Percentiles rank a stretch among this genome's conserved stretches.
Conservation (phyloP, 2,888 invertebrate species). For the Noctuana brunneofusca region DNA sequence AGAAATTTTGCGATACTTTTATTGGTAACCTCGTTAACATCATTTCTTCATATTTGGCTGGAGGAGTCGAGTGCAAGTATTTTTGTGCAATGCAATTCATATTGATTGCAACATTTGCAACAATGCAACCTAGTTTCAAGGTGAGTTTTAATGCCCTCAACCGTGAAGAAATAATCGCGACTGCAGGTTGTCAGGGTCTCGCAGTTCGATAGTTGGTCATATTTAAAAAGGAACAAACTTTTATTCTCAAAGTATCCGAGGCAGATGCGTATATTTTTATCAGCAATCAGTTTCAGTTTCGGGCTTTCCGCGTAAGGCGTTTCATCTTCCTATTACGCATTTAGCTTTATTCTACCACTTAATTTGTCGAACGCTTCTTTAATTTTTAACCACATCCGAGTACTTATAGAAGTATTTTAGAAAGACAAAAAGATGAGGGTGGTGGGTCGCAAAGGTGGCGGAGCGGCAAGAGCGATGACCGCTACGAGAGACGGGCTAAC, state of each 20-base stretch:
- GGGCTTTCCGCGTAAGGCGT: background rate
- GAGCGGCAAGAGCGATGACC: constrained; percentile 76
- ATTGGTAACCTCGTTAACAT: background rate
- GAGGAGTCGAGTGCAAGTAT: constrained; percentile 33
- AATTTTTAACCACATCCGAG: too few relatives aligned
- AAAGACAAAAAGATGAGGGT: constrained; percentile 36
- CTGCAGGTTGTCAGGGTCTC: constrained; percentile 52
- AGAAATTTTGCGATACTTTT: background rate
- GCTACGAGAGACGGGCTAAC: constrained; percentile 55
- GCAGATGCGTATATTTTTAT: too few relatives aligned
- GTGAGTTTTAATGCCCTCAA: constrained; percentile 45
- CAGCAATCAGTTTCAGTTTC: background rate
- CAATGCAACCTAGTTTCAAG: constrained; percentile 43
- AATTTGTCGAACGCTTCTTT: too few relatives aligned
- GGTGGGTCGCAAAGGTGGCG: constrained; percentile 54
- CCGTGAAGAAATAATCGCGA: constrained; percentile 49
- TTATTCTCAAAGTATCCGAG: too few relatives aligned
- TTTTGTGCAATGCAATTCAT: constrained; percentile 45
- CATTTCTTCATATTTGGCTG: constrained; percentile 14
- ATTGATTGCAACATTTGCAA: too few relatives aligned
- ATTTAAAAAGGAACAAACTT: too few relatives aligned
- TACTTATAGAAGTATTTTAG: background rate
- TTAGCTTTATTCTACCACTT: too few relatives aligned
- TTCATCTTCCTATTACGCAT: too few relatives aligned
- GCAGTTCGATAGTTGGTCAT: too few relatives aligned